Base-by-base conservation (phyloP, 2,888 invertebrate genomes). In the Heteropelma amictum region DNA sequence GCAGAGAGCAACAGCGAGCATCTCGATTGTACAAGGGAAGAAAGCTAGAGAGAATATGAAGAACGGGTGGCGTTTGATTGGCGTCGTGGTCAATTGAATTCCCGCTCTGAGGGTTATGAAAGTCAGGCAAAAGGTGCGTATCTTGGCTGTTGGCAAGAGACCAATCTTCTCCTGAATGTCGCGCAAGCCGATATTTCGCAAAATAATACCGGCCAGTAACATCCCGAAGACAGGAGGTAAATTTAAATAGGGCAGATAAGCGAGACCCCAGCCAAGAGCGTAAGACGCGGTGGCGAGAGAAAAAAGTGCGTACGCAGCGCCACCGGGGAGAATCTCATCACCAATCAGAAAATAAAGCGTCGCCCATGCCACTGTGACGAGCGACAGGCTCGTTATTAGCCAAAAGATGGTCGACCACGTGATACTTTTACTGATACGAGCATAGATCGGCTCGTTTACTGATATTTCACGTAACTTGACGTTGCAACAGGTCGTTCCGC, bases 201-300 rank as follows among this genome's bases (percentile, higher is more conserved):
- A 68, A 6, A 91, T 83, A 2, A 93, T 91, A 8, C 93, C 93
- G 60, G 92, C 91, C 49, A 93, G 86, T 0, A 93, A 86, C 93
- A 93, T 93, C 10, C 93, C 93, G 69, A 93, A 89, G 84, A 93
- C 90, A 4, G 93, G 93, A 0, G 93, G 91, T 3, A 91, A 63
- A 2, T 87, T 68, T 5, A 87, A 23, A 19, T 82, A 81, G 0
- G 88, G 88, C 5, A 88, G 53, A 33, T 80, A 82, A 1, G 85
- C 78, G 7, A 88, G 63, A 5, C 68, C 45, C 86, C 86, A 86
- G 21, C 88, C 88, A 3, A 88, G 81, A 3, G 77, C 45, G 63
- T 85, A 86, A 2, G 86, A 79, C 7, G 77, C 79, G 12, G 87
- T 33, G 1, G 84, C 45, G n/a, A 87, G 73, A 17, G 76, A 2